Conservation (phyloP, 2,888 invertebrate genomes). For the Drosophila histrio region DNA sequence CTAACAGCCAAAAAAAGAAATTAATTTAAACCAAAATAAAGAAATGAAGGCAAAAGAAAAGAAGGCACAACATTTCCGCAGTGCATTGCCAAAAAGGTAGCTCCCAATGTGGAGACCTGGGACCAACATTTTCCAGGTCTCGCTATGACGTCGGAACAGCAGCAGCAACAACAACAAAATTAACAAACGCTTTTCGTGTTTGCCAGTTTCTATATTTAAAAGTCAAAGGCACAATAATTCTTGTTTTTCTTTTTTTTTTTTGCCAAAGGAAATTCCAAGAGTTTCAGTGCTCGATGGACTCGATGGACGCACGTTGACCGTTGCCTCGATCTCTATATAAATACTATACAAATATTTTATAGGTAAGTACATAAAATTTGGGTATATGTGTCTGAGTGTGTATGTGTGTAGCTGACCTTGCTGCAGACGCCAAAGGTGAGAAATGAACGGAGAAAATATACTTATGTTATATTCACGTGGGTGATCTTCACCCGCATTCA, state of each 20-base stretch:
- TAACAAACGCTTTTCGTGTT: slow-evolving; percentile 56
- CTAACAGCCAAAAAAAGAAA: slow-evolving; percentile 42
- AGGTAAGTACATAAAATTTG: slow-evolving; percentile 69
- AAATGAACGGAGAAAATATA: slow-evolving; percentile 30
- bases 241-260: slow-evolving; percentile 1
- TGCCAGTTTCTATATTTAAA: slow-evolving; percentile 69
- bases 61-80: slow-evolving; percentile 59
- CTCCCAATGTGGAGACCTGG: slow-evolving; percentile 6
- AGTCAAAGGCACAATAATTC: slow-evolving; percentile 63
- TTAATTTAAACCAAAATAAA: slow-evolving; percentile 57
- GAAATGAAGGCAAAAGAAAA: neutral
- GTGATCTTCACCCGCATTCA: slow-evolving; percentile 20
- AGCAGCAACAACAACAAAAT: slow-evolving; percentile 19
- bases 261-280: slow-evolving; percentile 61
- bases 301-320: slow-evolving; percentile 50
- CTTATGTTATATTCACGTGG: slow-evolving; percentile 24
- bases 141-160: slow-evolving; percentile 49
- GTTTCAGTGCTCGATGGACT: slow-evolving; percentile 40
- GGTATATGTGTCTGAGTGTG: slow-evolving; percentile 19
- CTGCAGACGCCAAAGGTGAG: slow-evolving; percentile 64
- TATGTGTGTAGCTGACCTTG: slow-evolving; percentile 60
- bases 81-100: slow-evolving; percentile 63
- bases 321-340: slow-evolving; percentile 44
- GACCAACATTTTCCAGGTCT: slow-evolving; percentile 55
- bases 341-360: slow-evolving; percentile 64